Conservation (phyloP, 1,140 invertebrate genomes). For the Tetragnatha versicolor region DNA sequence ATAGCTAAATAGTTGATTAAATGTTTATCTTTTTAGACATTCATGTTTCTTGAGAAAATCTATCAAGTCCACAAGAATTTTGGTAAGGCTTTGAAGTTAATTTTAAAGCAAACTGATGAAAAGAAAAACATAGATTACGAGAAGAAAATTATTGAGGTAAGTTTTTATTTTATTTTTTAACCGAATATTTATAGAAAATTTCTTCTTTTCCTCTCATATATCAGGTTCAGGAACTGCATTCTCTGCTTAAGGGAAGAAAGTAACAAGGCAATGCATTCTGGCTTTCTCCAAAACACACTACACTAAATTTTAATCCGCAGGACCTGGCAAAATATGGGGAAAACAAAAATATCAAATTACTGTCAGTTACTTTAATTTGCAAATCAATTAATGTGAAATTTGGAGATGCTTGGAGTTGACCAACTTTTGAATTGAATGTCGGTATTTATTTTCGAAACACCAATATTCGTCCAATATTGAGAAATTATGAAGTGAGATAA, state of each 20-base stretch:
- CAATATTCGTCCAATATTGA: too few species aligned
- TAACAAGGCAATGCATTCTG: not conserved
- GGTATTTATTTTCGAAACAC: too few species aligned
- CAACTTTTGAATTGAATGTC: too few species aligned
- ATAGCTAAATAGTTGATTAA: not conserved
- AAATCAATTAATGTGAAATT: too few species aligned
- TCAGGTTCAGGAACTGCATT: not conserved
- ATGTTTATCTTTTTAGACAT: conserved; percentile 66
- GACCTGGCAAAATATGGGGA: not conserved
- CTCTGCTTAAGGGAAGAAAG: not conserved
- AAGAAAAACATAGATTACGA: conserved; percentile 72
- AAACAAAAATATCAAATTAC: not conserved
- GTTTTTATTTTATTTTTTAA: not conserved
- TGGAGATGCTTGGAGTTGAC: too few species aligned
- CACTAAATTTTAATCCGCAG: too few species aligned
- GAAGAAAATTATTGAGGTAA: conserved; percentile 43
- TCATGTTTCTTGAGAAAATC: conserved; percentile 82
- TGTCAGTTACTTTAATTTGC: too few species aligned
- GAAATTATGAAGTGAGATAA: too few species aligned
- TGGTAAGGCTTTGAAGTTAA: conserved; percentile 79
- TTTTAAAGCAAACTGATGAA: conserved; percentile 81
- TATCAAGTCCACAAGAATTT: conserved; percentile 78
- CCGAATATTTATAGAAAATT: conserved; percentile 5
- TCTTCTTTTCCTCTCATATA: not conserved
- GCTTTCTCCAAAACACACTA: too few species aligned